Evolutionary conservation across 2,113 vertebrate genomes (phyloP).

Genomic region (Plestiodon gilberti): DNA sequence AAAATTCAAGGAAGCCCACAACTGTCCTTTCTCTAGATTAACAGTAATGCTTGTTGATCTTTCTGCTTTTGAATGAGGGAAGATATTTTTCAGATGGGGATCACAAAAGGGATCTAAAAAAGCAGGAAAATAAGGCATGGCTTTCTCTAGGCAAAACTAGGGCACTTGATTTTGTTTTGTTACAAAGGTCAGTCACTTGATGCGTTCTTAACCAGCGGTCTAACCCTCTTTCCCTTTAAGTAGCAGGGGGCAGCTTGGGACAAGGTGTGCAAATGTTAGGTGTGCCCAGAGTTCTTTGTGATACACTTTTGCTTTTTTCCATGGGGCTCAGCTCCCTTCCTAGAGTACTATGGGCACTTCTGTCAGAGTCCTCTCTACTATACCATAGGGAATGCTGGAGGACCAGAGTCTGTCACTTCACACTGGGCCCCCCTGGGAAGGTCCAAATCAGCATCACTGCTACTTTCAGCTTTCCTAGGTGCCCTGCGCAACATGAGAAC

Average conservation of each 20-base stretch:
- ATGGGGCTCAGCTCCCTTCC: not conserved
- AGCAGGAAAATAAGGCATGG: not conserved
- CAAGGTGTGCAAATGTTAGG: not conserved
- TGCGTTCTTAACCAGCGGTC: not conserved
- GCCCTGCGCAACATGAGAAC: not conserved
- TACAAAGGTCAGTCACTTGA: not conserved
- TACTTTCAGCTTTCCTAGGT: not conserved
- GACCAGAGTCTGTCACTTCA: not conserved
- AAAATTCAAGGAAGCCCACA: constrained; percentile 35
- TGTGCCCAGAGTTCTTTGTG: not conserved
- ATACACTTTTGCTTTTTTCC: not conserved
- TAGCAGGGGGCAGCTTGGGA: not conserved
- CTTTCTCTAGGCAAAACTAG: not conserved
- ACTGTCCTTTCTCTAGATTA: constrained; percentile 36
- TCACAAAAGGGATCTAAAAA: constrained; percentile 27
- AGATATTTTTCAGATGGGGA: constrained; percentile 43
- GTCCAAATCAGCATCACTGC: not conserved
- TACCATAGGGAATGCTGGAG: not conserved
- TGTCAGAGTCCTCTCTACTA: not conserved
- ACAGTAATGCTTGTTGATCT: constrained; percentile 43
- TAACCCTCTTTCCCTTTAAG: not conserved
- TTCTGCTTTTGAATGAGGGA: constrained; percentile 56
- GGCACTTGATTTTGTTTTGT: not conserved
- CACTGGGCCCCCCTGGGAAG: no score
- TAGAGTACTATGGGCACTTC: not conserved